Base-by-base conservation (phyloP, 2,888 invertebrate species). In the Ypsolopha sequella region DNA sequence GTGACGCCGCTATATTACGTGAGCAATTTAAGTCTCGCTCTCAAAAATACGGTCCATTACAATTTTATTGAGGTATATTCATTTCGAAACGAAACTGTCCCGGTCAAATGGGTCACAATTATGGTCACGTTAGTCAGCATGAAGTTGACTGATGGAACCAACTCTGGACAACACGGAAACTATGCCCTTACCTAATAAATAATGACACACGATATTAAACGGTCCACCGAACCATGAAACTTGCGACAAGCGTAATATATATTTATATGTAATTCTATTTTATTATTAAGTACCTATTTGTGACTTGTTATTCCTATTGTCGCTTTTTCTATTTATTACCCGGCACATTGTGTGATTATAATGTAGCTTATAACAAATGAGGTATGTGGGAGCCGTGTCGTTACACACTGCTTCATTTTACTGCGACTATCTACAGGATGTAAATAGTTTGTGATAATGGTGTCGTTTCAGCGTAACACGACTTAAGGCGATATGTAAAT, bases 261-360 rank as follows among this genome's bases (percentile, higher is more conserved):
- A 80, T 80, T 80, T 82, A 78, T 77, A 81, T 73, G 76, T 72
- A 70, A 73, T 76, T 77, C 80, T 80, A 82, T 84, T 85, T 80
- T 77, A 82, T 84, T 82, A 85, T 85, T 82, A 81, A 80, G 74
- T 73, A 71, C 70, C 70, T 79, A 79, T 84, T 81, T 81, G 76
- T 78, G 75, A 73, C 73, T 82, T 70, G 78, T 80, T 80, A 82
- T 75, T 78, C 66, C 81, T 77, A 82, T 86, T 85, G 85, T 85
- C 80, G 80, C 80, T 79, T 80, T 84, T 84, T 80, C 79, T 80
- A 81, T 84, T 82, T 84, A 82, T 80, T 85, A 80, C 67, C 75
- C 68, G 65, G 68, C 74, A 81, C 79, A 81, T 79, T 80, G 74
- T 82, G 75, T 85, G 78, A 81, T 86, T 85, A 85, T 82, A 77